phyloP scores from a whole-genome alignment of 1,140 invertebrate genomes.

The Heliconius hewitsoni region DNA sequence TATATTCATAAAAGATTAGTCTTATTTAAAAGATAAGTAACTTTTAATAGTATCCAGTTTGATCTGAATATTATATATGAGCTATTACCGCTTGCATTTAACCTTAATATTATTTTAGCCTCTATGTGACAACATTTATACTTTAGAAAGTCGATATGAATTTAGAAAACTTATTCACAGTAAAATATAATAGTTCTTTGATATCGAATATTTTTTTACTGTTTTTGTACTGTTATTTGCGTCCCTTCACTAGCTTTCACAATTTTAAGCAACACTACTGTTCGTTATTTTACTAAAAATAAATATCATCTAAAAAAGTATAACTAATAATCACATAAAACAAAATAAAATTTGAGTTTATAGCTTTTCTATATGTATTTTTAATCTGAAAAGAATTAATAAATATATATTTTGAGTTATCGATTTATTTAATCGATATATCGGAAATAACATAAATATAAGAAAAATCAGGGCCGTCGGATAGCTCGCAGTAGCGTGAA shows the following conservation, averaged over 20 bases:
- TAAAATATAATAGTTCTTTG: background rate
- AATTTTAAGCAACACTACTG: background rate
- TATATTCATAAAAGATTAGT: no score
- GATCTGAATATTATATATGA: no score
- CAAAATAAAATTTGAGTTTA: no score
- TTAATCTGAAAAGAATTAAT: background rate
- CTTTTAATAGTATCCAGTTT: no score
- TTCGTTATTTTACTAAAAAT: no score
- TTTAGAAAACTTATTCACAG: background rate
- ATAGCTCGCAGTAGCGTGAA: conserved; percentile 21
- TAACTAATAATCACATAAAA: no score
- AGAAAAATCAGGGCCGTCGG: background rate
- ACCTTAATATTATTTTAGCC: background rate
- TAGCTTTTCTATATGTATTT: background rate
- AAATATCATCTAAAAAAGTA: no score
- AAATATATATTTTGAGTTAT: background rate
- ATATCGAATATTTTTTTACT: background rate
- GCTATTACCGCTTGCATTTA: no score
- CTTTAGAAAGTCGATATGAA: background rate
- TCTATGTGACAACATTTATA: background rate
- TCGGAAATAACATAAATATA: conserved; percentile 6
- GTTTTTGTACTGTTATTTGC: background rate
- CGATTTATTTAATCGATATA: background rate
- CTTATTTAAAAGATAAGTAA: no score
- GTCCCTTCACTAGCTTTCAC: conserved; percentile 7